These are phyloP conservation scores for Platyrinchus mystaceus DNA, from an alignment of 2,797 vertebrate genomes.

Conservation along the genomic window DNA sequence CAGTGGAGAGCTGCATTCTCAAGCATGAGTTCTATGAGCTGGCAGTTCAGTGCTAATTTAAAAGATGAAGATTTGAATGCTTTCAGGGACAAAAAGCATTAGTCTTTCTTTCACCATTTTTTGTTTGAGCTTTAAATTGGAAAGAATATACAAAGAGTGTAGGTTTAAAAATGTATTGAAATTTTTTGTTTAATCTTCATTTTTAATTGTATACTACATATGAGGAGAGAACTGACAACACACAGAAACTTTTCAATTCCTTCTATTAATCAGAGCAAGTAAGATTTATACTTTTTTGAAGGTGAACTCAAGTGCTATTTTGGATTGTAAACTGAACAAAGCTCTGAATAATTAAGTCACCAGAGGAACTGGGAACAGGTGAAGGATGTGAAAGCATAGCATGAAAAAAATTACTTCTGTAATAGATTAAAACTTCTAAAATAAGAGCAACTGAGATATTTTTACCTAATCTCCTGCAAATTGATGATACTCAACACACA, in stretches of 20 bases:
- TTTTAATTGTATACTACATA: not conserved
- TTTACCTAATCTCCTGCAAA: not conserved
- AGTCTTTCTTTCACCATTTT: not conserved
- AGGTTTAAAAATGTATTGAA: not conserved
- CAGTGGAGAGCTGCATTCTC: not conserved
- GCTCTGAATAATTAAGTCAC: not conserved
- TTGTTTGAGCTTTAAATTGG: not conserved
- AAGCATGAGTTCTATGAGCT: not conserved
- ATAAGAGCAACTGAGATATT: not conserved
- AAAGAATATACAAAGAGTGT: not conserved
- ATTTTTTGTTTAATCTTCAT: not conserved
- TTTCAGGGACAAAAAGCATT: not conserved
- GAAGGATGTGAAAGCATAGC: not conserved
- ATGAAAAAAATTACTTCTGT: not conserved
- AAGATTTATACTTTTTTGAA: not conserved
- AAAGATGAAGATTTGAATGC: not conserved
- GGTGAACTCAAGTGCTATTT: not conserved
- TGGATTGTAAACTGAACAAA: not conserved
- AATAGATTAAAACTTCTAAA: not conserved
- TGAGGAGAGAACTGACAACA: not conserved
- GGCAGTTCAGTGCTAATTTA: not conserved
- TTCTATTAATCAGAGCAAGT: not conserved
- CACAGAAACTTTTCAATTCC: not conserved
- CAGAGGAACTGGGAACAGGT: not conserved
- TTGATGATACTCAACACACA: not conserved